Conservation (phyloP, 2,797 vertebrate species). For the Pipistrellus pipistrellus region DNA sequence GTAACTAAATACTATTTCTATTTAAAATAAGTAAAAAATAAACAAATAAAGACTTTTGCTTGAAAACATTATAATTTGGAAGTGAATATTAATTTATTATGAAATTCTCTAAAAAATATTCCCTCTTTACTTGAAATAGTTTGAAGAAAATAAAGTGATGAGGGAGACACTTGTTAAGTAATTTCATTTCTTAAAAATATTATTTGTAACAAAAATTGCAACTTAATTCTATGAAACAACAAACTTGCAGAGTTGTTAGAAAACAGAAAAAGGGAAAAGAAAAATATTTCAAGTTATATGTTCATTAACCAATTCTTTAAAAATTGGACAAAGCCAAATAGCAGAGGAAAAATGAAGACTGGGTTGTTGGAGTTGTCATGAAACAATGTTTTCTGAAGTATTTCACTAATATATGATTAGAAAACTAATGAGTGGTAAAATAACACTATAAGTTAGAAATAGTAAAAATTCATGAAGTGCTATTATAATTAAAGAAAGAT, state of each 20-base stretch:
- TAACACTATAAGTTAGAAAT: background rate
- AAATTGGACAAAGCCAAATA: background rate
- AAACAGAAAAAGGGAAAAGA: background rate
- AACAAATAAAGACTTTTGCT: background rate
- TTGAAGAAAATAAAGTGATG: constrained; percentile 1
- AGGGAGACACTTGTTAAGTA: background rate
- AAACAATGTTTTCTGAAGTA: background rate
- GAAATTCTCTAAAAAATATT: background rate
- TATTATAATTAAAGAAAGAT: background rate
- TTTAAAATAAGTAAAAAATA: background rate
- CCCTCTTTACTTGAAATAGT: background rate
- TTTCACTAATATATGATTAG: background rate
- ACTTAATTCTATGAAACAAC: background rate
- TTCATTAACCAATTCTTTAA: too few species aligned
- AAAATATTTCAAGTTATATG: background rate
- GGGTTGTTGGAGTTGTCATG: background rate
- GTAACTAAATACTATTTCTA: background rate
- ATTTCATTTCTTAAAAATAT: background rate
- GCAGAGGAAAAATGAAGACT: background rate
- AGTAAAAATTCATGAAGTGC: background rate
- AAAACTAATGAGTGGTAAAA: background rate
- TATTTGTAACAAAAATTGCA: background rate
- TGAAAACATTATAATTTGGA: background rate
- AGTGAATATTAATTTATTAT: background rate
- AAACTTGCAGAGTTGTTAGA: background rate